Evolutionary conservation across 2,888 invertebrate species (phyloP).

Genomic region (Neoaliturus tenellus): DNA sequence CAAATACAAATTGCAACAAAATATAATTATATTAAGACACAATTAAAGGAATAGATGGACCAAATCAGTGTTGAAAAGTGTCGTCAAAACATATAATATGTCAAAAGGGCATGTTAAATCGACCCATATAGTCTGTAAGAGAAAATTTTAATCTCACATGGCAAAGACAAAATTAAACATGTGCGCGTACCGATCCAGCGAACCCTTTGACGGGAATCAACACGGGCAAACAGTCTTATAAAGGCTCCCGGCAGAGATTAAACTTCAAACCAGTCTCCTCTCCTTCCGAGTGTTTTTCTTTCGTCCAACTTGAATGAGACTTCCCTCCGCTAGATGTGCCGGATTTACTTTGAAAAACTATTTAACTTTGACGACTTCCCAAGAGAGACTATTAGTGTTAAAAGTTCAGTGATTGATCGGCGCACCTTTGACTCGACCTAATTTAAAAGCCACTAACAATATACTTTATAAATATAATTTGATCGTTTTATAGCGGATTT

Average conservation of each 20-base stretch:
- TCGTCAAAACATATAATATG: no score
- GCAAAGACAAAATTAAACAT: slow-evolving; percentile 10
- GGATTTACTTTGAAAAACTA: background rate
- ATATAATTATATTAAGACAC: no score
- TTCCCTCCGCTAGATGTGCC: background rate
- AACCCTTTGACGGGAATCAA: background rate
- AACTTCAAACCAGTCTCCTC: slow-evolving; percentile 24
- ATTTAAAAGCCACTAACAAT: no score
- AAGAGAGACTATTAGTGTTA: slow-evolving; percentile 10
- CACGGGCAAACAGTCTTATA: background rate
- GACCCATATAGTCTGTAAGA: background rate
- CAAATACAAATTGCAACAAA: no score
- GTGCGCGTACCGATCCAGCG: background rate
- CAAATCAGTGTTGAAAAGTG: no score
- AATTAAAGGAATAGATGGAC: no score
- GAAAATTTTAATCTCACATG: background rate
- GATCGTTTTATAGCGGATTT: no score
- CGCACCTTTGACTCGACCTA: background rate
- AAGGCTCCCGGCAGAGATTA: slow-evolving; percentile 16
- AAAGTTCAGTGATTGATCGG: background rate
- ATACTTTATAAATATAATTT: no score
- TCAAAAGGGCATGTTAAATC: background rate
- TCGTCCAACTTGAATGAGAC: background rate
- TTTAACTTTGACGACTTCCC: slow-evolving; percentile 1
- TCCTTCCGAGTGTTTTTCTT: background rate